Evolutionary conservation across 2,797 vertebrate genomes (phyloP), one percentile per base, ranked within the genome.

Genomic region (Enoplosus armatus): DNA sequence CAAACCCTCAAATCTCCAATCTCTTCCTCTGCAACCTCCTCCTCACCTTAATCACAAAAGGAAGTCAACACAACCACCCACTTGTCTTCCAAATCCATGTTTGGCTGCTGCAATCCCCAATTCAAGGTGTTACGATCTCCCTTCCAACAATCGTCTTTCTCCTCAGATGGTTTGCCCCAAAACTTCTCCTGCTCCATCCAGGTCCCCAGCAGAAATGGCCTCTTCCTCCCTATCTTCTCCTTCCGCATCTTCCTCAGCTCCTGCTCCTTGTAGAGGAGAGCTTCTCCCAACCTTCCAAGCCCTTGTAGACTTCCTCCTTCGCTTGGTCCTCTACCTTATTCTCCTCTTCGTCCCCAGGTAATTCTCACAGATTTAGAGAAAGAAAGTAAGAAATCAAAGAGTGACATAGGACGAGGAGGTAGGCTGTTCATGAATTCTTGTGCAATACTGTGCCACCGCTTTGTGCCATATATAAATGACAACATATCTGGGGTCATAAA

Each of bases 281-380:
- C 77, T 85, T 47, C 75, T 93, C 72, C 90, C 92, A 90, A 75
- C 89, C 74, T 93, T 92, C 4, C 82, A 75, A 68, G 79, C 48
- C 27, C 11, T 94, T 89, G 85, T 94, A 80, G 85, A 90, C 89
- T 80, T 92, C 53, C 84, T 76, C 50, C 55, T 86, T 64, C 45
- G 20, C 43, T 43, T 80, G 31, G 24, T 81, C n/a, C 55, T 85
- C 37, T 70, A 41, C 80, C 4, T 74, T 43, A 2, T 75, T 62
- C 47, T 79, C 55, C 4, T 75, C 29, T 54, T 80, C 9, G 4
- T 65, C 48, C 45, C 56, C 26, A 75, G 78, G 78, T 66, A 62
- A 60, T 37, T 67, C 6, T 55, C 16, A 47, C 22, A 74, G 2
- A 51, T 55, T 74, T 45, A 29, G 22, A 62, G 29, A 31, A 50